Conservation (phyloP, 2,797 vertebrate genomes). For the Aplochiton taeniatus region DNA sequence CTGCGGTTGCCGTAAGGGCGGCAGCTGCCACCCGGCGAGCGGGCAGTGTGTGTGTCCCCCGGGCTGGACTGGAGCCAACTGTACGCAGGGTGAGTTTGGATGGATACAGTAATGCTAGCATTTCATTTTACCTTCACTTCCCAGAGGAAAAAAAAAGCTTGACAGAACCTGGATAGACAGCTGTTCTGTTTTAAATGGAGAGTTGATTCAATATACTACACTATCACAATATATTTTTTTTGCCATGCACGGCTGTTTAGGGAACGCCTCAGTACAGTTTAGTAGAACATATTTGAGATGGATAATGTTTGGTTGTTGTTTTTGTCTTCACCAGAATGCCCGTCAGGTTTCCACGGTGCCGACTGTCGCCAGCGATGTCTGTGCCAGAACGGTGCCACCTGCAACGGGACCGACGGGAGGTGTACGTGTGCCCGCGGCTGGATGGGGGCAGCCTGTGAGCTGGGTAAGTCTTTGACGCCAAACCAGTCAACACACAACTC, state of each 20-base stretch:
- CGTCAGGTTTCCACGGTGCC: slow-evolving; percentile 75
- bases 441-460: slow-evolving; percentile 86
- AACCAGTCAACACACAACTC: no score
- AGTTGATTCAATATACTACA: no score
- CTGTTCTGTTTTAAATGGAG: no score
- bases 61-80: slow-evolving; percentile 86
- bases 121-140: no score
- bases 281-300: background rate
- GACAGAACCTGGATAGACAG: no score
- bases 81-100: slow-evolving; percentile 79
- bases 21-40: slow-evolving; percentile 79
- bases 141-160: no score
- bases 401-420: slow-evolving; percentile 76
- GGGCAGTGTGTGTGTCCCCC: slow-evolving; percentile 83
- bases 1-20: slow-evolving; percentile 82
- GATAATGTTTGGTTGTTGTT: background rate
- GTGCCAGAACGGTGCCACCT: slow-evolving; percentile 85
- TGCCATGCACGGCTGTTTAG: no score
- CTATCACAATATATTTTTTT: no score
- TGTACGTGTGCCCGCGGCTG: slow-evolving; percentile 84
- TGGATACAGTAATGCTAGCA: background rate
- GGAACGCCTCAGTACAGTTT: no score
- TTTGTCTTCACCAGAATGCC: slow-evolving; percentile 76
- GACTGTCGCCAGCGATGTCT: slow-evolving; percentile 83
- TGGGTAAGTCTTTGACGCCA: slow-evolving; percentile 71